Evolutionary conservation across 2,888 invertebrate species (phyloP), one percentile per base, ranked within the genome.

Genomic region (Papilio demoleus): DNA sequence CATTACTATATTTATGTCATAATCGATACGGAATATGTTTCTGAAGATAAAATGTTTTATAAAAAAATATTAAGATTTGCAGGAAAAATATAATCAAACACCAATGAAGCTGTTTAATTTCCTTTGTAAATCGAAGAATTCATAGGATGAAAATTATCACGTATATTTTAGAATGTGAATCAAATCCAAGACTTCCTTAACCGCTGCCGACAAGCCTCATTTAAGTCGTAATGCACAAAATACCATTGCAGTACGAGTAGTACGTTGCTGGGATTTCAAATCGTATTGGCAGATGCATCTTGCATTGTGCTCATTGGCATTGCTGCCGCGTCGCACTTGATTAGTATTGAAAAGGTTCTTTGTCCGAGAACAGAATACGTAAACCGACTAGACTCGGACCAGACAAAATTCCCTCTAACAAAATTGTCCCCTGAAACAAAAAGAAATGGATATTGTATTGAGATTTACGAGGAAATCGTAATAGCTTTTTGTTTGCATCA

Each of bases 301-400:
- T 65, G 60, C 69, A 65, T 65, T 69, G 61, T 69, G 19, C 61
- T 69, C 65, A 69, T 69, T 61, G 61, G 34, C 61, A 69, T 69
- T 69, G 69, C 65, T 12, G 34, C 36, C 69, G 38, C 69, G 69
- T 69, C 61, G 61, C 65, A 69, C 56, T 69, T 69, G 69, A 69
- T 69, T 69, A 65, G 61, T 65, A 69, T 69, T 69, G 69, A 69
- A 69, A 69, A 69, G 69, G 69, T 56, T 65, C 65, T 42, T 69
- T 69, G 69, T 65, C 60, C 69, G 53, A 61, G 42, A 27, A 65
- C 61, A 24, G 69, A 69, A 69, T 69, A 65, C 68, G 59, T 68
- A 40, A 64, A 53, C 9, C n/a, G 60, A 22, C 68, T 61, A 69
- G 69, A 65, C 53, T 53, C 22, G 40, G 50, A 53, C 65, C 69